Percentiles rank a stretch among this genome's conserved stretches.
Conservation (phyloP, 2,113 vertebrate genomes). For the Hippoglossus stenolepis region DNA sequence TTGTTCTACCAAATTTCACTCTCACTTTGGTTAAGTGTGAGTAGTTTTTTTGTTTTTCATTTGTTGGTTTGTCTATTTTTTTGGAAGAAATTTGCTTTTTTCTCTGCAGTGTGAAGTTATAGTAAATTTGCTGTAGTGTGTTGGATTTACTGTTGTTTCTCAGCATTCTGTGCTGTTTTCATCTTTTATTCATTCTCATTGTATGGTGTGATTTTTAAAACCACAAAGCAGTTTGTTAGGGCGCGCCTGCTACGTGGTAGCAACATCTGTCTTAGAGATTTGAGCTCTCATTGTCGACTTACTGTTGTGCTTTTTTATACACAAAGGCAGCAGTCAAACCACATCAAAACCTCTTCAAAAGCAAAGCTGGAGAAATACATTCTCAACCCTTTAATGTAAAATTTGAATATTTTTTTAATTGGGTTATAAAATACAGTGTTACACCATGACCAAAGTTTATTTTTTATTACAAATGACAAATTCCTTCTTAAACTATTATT, state of each 20-base stretch:
- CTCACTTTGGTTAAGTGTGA: not conserved
- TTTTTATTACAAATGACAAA: conserved; percentile 14
- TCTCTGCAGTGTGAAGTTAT: not conserved
- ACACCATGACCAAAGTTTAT: conserved; percentile 1
- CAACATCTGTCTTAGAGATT: conserved; percentile 66
- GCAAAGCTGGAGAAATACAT: conserved; percentile 9
- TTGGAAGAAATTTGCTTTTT: not conserved
- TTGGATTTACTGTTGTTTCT: conserved; percentile 30
- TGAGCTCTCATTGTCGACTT: conserved; percentile 18
- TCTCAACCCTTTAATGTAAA: not conserved
- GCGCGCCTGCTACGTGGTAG: conserved; percentile 54
- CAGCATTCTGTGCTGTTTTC: conserved; percentile 14
- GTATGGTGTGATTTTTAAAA: conserved; percentile 41
- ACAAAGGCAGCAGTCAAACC: conserved; percentile 32
- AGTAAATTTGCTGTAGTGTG: conserved; percentile 27
- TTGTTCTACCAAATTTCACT: not conserved
- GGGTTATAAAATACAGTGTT: conserved; percentile 14
- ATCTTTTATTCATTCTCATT: conserved; percentile 14
- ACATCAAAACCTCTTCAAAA: conserved; percentile 47
- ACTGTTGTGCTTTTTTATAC: not conserved
- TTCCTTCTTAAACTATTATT: conserved; percentile 27
- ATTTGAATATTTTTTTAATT: not conserved
- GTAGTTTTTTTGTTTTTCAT: not conserved
- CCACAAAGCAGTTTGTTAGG: conserved; percentile 45
- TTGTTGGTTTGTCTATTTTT: not conserved